Base-by-base conservation (phyloP, 2,888 invertebrate species). In the Mylabris sibirica region DNA sequence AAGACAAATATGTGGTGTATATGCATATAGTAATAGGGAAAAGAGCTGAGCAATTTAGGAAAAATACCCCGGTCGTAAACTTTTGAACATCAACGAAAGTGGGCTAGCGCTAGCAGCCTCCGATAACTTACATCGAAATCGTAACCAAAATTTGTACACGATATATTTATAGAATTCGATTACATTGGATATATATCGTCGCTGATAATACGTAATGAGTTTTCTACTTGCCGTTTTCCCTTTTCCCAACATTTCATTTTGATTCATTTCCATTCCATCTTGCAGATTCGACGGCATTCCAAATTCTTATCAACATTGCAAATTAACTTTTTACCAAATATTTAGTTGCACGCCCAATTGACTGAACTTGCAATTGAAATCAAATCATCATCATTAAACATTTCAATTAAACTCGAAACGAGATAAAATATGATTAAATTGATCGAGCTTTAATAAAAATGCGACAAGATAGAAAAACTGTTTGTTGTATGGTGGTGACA, bases 121-220 rank as follows among this genome's bases (percentile, higher is more conserved):
- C 63, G 63, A 70, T 71, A 64, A 67, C 3, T 49, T 20, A 64
- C 69, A 59, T 69, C 70, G 67, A 67, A 73, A 69, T 70, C 69
- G 68, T 69, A 73, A 70, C 74, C 72, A 70, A 74, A 77, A 72
- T 70, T 72, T 74, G 75, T 74, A 72, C 72, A 70, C 65, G 68
- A 65, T 66, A 65, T 68, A 70, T 75, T 75, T 70, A 73, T 70
- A 65, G 69, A 67, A 65, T 67, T 67, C 63, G 64, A 35, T 64
- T 60, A 53, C 22, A 53, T 53, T 49, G 49, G 49, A 49, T 49
- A 49, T 49, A 49, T 59, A 22, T 35, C 35, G 35, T 34, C 64
- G n/a, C 57, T 30, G 64, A 64, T 64, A 64, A 64, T 64, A 57
- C 59, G 64, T 64, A 64, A 64, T 64, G 64, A 64, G 64, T 64